These are phyloP conservation scores for Speoplatyrhinus poulsoni DNA, from an alignment of 2,113 vertebrate species.

Conservation along the genomic window DNA sequence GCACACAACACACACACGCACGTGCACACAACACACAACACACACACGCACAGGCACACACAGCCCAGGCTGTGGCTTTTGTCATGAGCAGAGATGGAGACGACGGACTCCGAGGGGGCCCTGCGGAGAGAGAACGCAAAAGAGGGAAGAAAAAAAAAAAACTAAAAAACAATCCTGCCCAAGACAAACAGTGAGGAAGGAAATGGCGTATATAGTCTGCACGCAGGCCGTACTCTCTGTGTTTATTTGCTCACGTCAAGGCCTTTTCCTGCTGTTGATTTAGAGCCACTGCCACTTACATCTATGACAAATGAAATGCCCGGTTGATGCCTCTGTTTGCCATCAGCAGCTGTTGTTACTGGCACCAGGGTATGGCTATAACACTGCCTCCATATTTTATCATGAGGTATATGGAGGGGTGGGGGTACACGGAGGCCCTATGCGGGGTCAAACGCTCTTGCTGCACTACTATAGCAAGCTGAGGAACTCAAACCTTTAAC, in stretches of 20 bases:
- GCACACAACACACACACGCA: too few relatives aligned
- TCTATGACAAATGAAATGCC: conserved; percentile 66
- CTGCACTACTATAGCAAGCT: conserved; percentile 37
- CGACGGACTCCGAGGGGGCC: not conserved
- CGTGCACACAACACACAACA: too few relatives aligned
- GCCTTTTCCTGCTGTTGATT: conserved; percentile 73
- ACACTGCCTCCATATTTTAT: conserved; percentile 56
- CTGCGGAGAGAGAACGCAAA: too few relatives aligned
- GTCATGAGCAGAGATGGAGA: conserved; percentile 28
- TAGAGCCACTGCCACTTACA: conserved; percentile 72
- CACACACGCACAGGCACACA: too few relatives aligned
- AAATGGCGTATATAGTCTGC: conserved; percentile 25
- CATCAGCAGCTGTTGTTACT: conserved; percentile 68
- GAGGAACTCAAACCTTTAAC: not conserved
- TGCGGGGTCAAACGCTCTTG: conserved; percentile 7
- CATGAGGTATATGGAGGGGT: conserved; percentile 7
- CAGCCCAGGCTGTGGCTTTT: conserved; percentile 27
- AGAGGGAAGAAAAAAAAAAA: too few relatives aligned
- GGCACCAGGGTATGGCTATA: conserved; percentile 37
- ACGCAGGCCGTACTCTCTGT: conserved; percentile 56
- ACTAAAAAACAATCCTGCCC: conserved; percentile 16
- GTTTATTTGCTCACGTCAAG: conserved; percentile 72
- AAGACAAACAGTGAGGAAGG: conserved; percentile 48
- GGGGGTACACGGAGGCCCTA: conserved; percentile 14
- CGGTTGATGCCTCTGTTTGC: conserved; percentile 72